Base-by-base conservation (phyloP, 2,113 vertebrate species). In the Leucosticte australis region DNA sequence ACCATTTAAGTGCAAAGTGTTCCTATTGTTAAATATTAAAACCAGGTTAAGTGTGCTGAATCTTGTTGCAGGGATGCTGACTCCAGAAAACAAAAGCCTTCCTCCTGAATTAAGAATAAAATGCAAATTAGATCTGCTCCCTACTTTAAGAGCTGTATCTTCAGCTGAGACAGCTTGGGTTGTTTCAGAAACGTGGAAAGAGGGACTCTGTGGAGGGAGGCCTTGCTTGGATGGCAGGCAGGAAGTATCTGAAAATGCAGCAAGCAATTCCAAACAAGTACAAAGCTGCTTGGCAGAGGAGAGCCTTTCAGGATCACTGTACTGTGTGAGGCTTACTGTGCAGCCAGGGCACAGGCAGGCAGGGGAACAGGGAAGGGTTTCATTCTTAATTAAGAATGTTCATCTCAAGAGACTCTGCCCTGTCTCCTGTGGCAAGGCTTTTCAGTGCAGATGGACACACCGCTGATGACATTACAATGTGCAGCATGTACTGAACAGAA, bases 391-490 rank as follows among this genome's bases (percentile, higher is more conserved):
- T 93, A 90, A 81, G 89, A 88, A 83, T 78, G 67, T 86, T 80
- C 86, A 46, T 91, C 91, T 92, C 83, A 41, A 87, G 94, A 89
- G 92, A 83, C 71, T 79, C 79, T 78, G 71, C 62, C 77, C 83
- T 90, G 92, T 95, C 94, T 95, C 94, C 90, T 44, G 59, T 65
- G 74, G 83, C 79, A 69, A 91, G 81, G 89, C 87, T 93, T 87
- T 82, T 91, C 95, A 80, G 94, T 94, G 87, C 96, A 97, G 96
- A 97, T 93, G 96, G 97, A 95, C 96, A 96, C 94, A 97, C 96
- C 3, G 37, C 95, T 91, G 90, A 94, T 89, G 89, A 77, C 60
- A 90, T 83, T 95, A 79, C 76, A 85, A 91, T 85, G 53, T 75
- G 67, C 90, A 91, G 87, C 85, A 91, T 92, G 81, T 69, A 92